Percentiles rank a stretch among this genome's conserved stretches.
phyloP scores from a whole-genome alignment of 2,888 invertebrate genomes.

The Tipula confusa region DNA sequence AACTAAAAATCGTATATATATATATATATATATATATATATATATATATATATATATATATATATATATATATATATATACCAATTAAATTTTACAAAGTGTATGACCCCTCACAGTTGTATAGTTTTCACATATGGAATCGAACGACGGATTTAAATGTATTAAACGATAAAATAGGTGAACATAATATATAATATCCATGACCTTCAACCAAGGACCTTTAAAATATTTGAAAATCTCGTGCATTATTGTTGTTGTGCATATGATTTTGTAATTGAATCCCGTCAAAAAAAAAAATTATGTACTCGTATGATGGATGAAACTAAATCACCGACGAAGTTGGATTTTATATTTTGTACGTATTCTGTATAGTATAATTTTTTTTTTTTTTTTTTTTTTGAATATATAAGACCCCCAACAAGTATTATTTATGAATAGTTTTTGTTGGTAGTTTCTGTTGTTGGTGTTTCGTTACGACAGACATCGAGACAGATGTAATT shows the following conservation, averaged over 20 bases:
- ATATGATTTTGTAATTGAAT: slow-evolving; percentile 20
- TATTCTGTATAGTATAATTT: neutral
- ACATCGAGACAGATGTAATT: slow-evolving; percentile 16
- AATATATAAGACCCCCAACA: slow-evolving; percentile 15
- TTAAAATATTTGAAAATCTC: slow-evolving; percentile 1
- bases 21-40: too few species aligned
- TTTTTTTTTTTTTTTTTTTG: too few species aligned
- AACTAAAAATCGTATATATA: neutral
- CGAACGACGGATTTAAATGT: neutral
- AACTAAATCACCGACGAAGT: neutral
- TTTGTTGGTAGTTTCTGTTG: slow-evolving; percentile 9
- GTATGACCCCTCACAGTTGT: neutral
- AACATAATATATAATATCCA: neutral
- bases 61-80: neutral
- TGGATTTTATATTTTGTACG: neutral
- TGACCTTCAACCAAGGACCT: slow-evolving; percentile 20
- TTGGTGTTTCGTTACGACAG: slow-evolving; percentile 25
- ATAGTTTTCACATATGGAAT: neutral
- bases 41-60: too few species aligned
- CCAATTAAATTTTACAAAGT: slow-evolving; percentile 9
- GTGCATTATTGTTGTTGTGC: neutral
- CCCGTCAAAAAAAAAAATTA: neutral
- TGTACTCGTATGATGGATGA: neutral
- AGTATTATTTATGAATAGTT: neutral
- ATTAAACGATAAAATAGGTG: neutral